phyloP scores from a whole-genome alignment of 2,888 invertebrate genomes.

The Koerneria pararmatus region DNA sequence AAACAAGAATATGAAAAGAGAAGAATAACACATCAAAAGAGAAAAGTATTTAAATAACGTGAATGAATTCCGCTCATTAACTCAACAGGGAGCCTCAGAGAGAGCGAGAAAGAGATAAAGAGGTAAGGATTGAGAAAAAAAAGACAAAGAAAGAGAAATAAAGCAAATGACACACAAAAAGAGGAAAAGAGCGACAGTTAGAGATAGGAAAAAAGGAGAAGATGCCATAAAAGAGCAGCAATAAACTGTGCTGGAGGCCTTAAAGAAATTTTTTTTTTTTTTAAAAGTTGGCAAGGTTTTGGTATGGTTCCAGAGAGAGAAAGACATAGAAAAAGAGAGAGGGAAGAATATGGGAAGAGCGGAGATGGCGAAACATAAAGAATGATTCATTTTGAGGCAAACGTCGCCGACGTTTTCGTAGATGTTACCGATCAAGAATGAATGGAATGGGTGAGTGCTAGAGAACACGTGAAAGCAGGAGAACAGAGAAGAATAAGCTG shows the following conservation, averaged over 20 bases:
- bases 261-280: background rate
- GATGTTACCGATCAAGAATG: too few relatives aligned
- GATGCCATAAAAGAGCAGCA: background rate
- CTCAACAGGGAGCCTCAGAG: too few relatives aligned
- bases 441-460: too few relatives aligned
- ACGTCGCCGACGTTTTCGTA: too few relatives aligned
- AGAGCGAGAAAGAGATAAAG: too few relatives aligned
- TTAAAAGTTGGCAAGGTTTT: background rate
- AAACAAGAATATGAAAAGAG: too few relatives aligned
- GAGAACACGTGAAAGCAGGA: too few relatives aligned
- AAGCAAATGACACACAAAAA: background rate
- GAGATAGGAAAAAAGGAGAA: background rate
- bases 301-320: background rate
- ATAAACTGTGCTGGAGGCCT: background rate
- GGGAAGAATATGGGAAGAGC: background rate
- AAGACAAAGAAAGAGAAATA: background rate
- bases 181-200: background rate
- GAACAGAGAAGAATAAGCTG: too few relatives aligned
- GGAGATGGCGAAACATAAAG: background rate
- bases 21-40: too few relatives aligned
- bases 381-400: too few relatives aligned
- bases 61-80: too few relatives aligned
- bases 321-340: constrained; percentile 18
- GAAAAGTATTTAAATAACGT: too few relatives aligned
- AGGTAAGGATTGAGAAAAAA: background rate